These are phyloP conservation scores for Hirudinaria manillensis DNA, from an alignment of 2,888 invertebrate species.

Conservation along the genomic window DNA sequence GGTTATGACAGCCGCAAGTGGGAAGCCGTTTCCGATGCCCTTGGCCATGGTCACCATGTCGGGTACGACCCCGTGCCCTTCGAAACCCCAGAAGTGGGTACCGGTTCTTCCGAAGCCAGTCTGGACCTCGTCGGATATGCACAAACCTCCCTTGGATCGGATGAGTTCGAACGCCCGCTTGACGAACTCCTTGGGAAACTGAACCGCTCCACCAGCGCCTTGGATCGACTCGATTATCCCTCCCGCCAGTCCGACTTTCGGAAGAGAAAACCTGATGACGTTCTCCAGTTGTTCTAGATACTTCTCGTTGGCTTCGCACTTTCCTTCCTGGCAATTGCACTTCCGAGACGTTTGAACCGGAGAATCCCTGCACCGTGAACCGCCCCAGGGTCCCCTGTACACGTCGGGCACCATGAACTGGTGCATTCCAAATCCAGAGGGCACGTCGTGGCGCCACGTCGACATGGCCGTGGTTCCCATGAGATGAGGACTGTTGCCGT, in stretches of 20 bases:
- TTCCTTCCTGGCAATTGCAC: conserved; percentile 21
- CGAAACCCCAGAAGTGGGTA: conserved; percentile 91
- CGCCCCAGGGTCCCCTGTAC: conserved; percentile 83
- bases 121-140: conserved; percentile 90
- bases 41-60: conserved; percentile 65
- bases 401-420: conserved; percentile 87
- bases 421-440: conserved; percentile 57
- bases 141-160: conserved; percentile 72
- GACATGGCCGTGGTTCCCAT: conserved; percentile 75
- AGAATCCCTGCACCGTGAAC: conserved; percentile 78
- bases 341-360: conserved; percentile 56
- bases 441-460: conserved; percentile 71
- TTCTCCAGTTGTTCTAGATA: conserved; percentile 79
- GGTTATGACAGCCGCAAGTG: conserved; percentile 88
- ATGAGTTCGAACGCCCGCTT: conserved; percentile 73
- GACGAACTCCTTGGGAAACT: conserved; percentile 81
- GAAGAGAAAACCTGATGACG: conserved; percentile 70
- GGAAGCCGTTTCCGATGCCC: conserved; percentile 79
- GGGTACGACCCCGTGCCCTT: conserved; percentile 75
- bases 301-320: conserved; percentile 63
- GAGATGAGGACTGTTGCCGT: conserved; percentile 79
- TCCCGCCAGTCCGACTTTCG: conserved; percentile 72
- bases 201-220: conserved; percentile 87
- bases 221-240: conserved; percentile 93
- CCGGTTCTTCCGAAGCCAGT: conserved; percentile 93